Base-by-base conservation (phyloP, 1,140 invertebrate genomes). In the Ips nitidus region DNA sequence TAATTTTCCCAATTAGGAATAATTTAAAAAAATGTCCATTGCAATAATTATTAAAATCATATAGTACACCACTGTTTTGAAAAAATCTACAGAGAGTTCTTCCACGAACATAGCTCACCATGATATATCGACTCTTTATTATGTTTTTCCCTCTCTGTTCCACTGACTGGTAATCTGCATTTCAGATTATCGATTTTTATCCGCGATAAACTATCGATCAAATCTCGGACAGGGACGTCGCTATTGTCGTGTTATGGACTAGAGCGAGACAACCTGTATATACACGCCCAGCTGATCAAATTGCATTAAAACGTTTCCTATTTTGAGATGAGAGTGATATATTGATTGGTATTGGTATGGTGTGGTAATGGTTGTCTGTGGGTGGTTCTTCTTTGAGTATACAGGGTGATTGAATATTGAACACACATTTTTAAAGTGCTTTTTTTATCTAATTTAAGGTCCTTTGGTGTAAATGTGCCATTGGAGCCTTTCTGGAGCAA, bases 151-250 rank as follows among this genome's bases (percentile, higher is more conserved):
- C 36, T 52, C 66, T 68, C 66, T 52, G 42, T 56, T 62, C 60
- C 60, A 60, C 57, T 68, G 52, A 22, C 22, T 22, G 22, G 22
- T 22, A 56, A 68, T 68, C 61, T 68, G 66, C 60, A 68, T 68
- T 68, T 68, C 52, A 68, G 66, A 68, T 68, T 68, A 68, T 68
- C 66, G 66, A 68, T 68, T 68, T 68, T 68, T 68, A 68, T 68
- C 43, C 55, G 50, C 57, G 66, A 68, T 68, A 60, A 5, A 40
- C 66, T 61, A 68, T 68, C 66, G 66, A 68, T 68, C 66, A 68
- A 68, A 53, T 61, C 43, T 45, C 4, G 3, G 64, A 66, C 64
- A 40, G 47, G 50, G 37, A 55, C 36, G 39, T 2, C 8, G 37
- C 38, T 6, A 22, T 5, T 41, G 5, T 42, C 4, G 38, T 55